Evolutionary conservation across 2,888 invertebrate species (phyloP).

Genomic region (Troilus luridus): DNA sequence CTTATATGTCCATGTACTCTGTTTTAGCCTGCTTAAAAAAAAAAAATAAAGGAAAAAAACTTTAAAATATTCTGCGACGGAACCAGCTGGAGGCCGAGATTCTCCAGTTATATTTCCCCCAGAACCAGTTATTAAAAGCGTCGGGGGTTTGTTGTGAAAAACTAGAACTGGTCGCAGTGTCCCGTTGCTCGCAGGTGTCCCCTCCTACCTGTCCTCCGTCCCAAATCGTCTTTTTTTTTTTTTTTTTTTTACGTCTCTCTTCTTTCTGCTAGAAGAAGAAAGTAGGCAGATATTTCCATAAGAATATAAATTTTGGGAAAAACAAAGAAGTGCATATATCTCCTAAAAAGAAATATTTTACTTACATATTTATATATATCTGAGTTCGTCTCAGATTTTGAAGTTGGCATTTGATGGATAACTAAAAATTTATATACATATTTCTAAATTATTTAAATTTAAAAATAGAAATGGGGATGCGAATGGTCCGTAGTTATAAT

Average conservation of each 20-base stretch:
- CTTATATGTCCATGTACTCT: no score
- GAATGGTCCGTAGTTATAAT: no score
- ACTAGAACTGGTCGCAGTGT: conserved; percentile 27
- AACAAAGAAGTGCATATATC: background rate
- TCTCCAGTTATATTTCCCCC: background rate
- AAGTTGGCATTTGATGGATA: no score
- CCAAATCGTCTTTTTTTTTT: background rate
- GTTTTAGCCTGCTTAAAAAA: no score
- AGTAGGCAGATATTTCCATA: background rate
- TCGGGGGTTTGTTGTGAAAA: background rate
- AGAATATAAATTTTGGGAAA: background rate
- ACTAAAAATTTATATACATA: no score
- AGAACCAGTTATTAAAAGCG: conserved; percentile 5
- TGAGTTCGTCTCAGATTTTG: no score
- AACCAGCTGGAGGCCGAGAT: background rate
- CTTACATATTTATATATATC: no score
- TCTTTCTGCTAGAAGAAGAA: background rate
- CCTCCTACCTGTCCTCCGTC: background rate
- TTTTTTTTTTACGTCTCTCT: background rate
- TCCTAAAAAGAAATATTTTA: background rate
- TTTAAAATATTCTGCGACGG: background rate
- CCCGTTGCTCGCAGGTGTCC: background rate
- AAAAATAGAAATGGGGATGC: no score
- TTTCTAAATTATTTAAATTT: no score
- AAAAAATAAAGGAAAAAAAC: background rate